Conservation (phyloP, 2,888 invertebrate genomes). For the Sialis fuliginosa region DNA sequence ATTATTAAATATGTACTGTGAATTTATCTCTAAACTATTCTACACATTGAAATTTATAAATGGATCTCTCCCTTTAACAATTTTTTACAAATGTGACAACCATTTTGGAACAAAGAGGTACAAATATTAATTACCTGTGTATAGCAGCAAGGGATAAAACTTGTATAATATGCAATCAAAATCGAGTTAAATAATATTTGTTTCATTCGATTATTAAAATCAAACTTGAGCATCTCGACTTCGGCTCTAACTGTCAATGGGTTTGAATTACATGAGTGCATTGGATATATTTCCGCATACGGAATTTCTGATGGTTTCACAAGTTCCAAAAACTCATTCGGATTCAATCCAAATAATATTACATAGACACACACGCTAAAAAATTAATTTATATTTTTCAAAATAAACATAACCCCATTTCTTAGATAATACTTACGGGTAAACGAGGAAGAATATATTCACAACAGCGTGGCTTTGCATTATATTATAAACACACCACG, state of each 20-base stretch:
- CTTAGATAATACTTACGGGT: constrained; percentile 57
- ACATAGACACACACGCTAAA: constrained; percentile 58
- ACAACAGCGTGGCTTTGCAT: constrained; percentile 56
- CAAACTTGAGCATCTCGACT: constrained; percentile 64
- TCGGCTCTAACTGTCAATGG: constrained; percentile 61
- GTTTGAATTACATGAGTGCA: constrained; percentile 61
- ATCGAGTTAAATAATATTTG: constrained; percentile 66
- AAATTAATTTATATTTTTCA: constrained; percentile 8
- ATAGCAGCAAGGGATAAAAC: constrained; percentile 79
- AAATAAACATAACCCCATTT: background rate
- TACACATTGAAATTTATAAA: no score
- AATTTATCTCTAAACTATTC: no score
- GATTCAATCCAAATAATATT: constrained; percentile 61
- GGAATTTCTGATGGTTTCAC: constrained; percentile 23
- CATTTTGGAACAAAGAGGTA: background rate
- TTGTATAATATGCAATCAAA: constrained; percentile 71
- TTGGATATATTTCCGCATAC: constrained; percentile 36
- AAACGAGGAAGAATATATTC: constrained; percentile 69
- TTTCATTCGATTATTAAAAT: constrained; percentile 80
- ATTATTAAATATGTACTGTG: no score
- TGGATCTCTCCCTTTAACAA: no score
- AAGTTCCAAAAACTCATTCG: constrained; percentile 59
- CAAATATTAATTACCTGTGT: constrained; percentile 43
- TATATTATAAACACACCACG: constrained; percentile 54
- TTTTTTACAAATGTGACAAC: no score